Conservation (phyloP, 2,113 vertebrate species). For the Glaucomys volans region DNA sequence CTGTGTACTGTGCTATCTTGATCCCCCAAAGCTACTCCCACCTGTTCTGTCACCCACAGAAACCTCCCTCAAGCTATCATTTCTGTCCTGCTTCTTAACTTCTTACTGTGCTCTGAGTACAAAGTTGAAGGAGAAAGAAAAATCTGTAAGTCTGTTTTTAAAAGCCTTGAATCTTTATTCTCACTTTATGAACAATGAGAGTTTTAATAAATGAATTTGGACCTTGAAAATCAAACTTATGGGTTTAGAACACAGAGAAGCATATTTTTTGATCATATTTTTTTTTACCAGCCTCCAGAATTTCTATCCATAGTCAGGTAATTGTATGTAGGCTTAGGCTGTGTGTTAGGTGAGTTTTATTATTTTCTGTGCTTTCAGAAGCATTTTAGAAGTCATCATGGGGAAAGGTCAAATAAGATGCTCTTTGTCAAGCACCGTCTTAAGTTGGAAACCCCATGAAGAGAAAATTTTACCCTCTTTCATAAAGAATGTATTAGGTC, state of each 20-base stretch:
- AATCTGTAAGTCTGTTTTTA: background rate
- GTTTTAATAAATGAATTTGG: slow-evolving; percentile 28
- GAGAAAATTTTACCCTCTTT: background rate
- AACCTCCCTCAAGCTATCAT: background rate
- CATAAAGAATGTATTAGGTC: background rate
- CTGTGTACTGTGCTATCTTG: background rate
- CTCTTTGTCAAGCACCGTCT: background rate
- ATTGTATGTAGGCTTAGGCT: background rate
- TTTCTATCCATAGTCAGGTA: background rate
- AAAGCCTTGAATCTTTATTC: slow-evolving; percentile 6
- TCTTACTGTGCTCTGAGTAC: background rate
- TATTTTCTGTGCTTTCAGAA: slow-evolving; percentile 24
- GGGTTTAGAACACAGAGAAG: slow-evolving; percentile 2
- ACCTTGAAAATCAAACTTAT: slow-evolving; percentile 62
- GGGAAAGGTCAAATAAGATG: background rate
- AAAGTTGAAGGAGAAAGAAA: background rate
- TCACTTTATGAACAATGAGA: background rate
- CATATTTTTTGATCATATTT: background rate
- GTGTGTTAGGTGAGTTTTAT: slow-evolving; percentile 36
- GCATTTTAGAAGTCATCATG: slow-evolving; percentile 50
- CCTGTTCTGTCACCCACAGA: background rate
- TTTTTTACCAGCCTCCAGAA: background rate
- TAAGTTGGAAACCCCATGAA: slow-evolving; percentile 13
- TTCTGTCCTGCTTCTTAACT: background rate
- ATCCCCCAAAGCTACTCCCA: background rate